phyloP scores from a whole-genome alignment of 2,888 invertebrate species.

The Eulithis testata region DNA sequence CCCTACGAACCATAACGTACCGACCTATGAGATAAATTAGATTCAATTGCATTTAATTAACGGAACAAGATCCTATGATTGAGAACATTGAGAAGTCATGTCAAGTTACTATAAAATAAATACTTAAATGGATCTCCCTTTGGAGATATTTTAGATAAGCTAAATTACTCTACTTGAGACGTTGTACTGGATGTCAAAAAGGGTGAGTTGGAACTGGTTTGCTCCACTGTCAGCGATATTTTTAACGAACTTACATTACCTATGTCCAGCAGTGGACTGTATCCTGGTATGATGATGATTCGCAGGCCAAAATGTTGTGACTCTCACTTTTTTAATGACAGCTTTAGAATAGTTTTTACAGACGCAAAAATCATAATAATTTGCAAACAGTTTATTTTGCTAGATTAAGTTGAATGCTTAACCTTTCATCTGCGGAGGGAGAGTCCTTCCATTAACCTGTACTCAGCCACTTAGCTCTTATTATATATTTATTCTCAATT shows the following conservation, averaged over 20 bases:
- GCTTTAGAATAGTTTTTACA: no score
- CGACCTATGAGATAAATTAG: background rate
- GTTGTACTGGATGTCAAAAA: constrained; percentile 36
- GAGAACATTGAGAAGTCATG: background rate
- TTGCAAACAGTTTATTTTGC: no score
- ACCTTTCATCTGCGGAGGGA: no score
- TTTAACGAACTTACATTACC: no score
- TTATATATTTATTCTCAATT: constrained; percentile 21
- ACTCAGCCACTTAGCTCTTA: constrained; percentile 14
- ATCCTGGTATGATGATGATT: no score
- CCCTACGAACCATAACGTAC: background rate
- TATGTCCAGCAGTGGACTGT: no score
- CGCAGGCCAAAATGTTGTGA: no score
- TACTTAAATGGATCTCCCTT: background rate
- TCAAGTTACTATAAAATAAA: background rate
- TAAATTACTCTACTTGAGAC: constrained; percentile 65
- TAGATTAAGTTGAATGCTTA: no score
- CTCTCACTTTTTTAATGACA: no score
- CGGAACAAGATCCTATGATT: background rate
- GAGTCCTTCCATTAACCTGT: background rate
- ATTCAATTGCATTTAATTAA: constrained; percentile 1
- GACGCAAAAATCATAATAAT: no score
- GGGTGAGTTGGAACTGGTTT: constrained; percentile 10
- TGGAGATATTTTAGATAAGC: constrained; percentile 4
- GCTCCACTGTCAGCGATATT: constrained; percentile 21